Evolutionary conservation across 2,888 invertebrate genomes (phyloP).

Genomic region (Scrobipalpa costella): DNA sequence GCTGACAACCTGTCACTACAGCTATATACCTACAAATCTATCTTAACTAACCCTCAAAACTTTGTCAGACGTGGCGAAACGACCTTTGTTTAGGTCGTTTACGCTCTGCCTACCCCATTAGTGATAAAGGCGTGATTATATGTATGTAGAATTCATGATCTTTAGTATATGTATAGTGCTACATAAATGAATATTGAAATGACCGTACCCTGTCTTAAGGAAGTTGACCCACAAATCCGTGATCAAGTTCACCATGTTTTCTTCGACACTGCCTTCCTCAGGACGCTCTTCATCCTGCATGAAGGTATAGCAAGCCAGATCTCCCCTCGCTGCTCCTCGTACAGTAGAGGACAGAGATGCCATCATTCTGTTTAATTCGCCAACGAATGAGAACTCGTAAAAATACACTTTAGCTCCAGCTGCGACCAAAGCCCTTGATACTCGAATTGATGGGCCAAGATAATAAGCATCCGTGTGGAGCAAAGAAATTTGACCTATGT

Average conservation of each 20-base stretch:
- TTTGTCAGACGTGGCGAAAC: too few species aligned
- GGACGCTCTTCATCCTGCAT: constrained; percentile 41
- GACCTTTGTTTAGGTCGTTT: too few species aligned
- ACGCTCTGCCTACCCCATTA: too few species aligned
- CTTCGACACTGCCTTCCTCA: constrained; percentile 40
- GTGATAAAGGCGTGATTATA: too few species aligned
- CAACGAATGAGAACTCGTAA: constrained; percentile 80
- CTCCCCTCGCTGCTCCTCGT: constrained; percentile 77
- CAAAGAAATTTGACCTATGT: constrained; percentile 45
- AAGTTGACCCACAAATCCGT: constrained; percentile 68
- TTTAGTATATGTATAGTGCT: too few species aligned
- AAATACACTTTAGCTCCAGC: constrained; percentile 73
- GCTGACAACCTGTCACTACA: too few species aligned
- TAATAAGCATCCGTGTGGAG: constrained; percentile 61
- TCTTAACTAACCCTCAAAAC: too few species aligned
- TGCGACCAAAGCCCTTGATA: constrained; percentile 50
- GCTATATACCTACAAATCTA: too few species aligned
- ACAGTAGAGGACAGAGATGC: constrained; percentile 54
- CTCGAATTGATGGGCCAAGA: constrained; percentile 54
- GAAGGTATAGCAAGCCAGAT: constrained; percentile 79
- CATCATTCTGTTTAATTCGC: constrained; percentile 68
- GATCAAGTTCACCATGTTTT: constrained; percentile 45
- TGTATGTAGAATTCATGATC: too few species aligned
- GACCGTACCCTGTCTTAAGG: constrained; percentile 75
- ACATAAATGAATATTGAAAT: neutral